Evolutionary conservation across 2,113 vertebrate species (phyloP).

Genomic region (Gasterosteus nipponicus): DNA sequence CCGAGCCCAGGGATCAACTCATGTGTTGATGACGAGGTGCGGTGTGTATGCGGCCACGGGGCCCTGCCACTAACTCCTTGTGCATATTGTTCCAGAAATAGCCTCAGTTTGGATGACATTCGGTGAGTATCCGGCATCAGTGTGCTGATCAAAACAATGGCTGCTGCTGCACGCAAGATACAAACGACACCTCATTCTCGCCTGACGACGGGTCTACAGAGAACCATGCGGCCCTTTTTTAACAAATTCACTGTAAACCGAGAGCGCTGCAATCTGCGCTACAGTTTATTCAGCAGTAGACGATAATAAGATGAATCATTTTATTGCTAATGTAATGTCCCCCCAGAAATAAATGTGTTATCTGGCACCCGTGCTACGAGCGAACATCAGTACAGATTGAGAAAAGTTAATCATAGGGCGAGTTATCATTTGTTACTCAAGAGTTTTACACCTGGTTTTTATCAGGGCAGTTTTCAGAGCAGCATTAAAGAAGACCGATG

Average conservation of each 20-base stretch:
- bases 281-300: conserved; percentile 18
- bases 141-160: conserved; percentile 78
- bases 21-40: conserved; percentile 61
- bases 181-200: conserved; percentile 61
- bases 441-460: conserved; percentile 19
- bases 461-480: conserved; percentile 56
- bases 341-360: conserved; percentile 6
- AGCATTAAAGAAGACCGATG: conserved; percentile 45
- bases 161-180: conserved; percentile 71
- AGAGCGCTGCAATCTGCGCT: conserved; percentile 18
- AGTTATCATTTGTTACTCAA: conserved; percentile 19
- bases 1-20: conserved; percentile 13
- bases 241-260: conserved; percentile 35
- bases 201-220: conserved; percentile 56
- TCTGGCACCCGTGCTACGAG: conserved; percentile 36
- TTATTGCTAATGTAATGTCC: conserved; percentile 22
- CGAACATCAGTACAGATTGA: conserved; percentile 26
- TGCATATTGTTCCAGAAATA: conserved; percentile 98
- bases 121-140: conserved; percentile 89
- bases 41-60: conserved; percentile 67
- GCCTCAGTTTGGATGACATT: conserved; percentile 98
- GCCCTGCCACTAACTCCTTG: conserved; percentile 83
- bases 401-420: conserved; percentile 23
- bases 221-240: conserved; percentile 65
- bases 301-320: conserved; percentile 20